Conservation (phyloP, 1,140 invertebrate species). For the Sitodiplosis mosellana region DNA sequence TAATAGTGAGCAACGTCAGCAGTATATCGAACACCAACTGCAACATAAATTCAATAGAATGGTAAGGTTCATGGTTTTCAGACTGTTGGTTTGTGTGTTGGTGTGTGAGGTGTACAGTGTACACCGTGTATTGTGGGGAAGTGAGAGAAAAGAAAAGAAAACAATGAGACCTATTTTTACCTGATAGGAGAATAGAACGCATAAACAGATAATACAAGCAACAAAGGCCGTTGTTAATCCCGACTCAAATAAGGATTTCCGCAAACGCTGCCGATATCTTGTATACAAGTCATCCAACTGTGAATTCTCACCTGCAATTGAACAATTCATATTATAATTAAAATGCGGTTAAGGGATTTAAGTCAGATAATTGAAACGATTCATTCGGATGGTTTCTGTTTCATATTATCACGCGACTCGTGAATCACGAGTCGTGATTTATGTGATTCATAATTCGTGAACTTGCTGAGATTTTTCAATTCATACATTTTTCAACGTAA, state of each 20-base stretch:
- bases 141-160: background rate
- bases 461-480: too few relatives aligned
- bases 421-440: too few relatives aligned
- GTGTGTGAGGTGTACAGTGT: background rate
- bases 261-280: constrained; percentile 22
- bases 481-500: too few relatives aligned
- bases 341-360: too few relatives aligned
- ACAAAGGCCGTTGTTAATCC: constrained; percentile 20
- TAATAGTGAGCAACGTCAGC: constrained; percentile 14
- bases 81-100: background rate
- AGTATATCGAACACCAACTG: constrained; percentile 14
- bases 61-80: background rate
- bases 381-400: too few relatives aligned
- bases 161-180: background rate
- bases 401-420: too few relatives aligned
- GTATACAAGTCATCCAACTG: constrained; percentile 25
- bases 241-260: constrained; percentile 23
- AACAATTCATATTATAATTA: background rate
- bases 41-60: too few relatives aligned
- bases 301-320: constrained; percentile 14
- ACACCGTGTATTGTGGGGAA: too few relatives aligned
- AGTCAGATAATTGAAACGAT: too few relatives aligned
- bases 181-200: background rate
- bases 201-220: constrained; percentile 16
- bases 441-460: too few relatives aligned